Conservation (phyloP, 1,140 invertebrate genomes). For the Drosophila subpulchrella region DNA sequence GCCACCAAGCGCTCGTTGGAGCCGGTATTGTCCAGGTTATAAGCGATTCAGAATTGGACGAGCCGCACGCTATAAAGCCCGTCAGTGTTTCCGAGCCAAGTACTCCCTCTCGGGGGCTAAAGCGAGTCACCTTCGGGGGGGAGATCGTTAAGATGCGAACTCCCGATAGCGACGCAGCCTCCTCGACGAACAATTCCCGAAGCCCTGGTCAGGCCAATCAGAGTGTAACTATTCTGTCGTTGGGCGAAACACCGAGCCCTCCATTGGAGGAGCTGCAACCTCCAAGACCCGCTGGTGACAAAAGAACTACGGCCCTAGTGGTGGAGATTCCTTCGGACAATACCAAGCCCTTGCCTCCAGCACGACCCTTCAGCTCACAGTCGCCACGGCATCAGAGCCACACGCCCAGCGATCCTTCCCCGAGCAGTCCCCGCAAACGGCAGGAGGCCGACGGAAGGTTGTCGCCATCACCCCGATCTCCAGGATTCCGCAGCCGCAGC, state of each 20-base stretch:
- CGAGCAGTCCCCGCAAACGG: slow-evolving; percentile 12
- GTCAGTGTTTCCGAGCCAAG: slow-evolving; percentile 14
- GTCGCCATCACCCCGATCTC: slow-evolving; percentile 65
- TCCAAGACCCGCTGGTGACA: slow-evolving; percentile 3
- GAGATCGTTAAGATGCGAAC: slow-evolving; percentile 93
- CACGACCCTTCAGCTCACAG: slow-evolving; percentile 15
- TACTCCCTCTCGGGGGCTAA: slow-evolving; percentile 85
- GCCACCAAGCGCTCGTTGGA: slow-evolving; percentile 27
- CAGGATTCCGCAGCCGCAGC: slow-evolving; percentile 66
- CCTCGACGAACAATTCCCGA: slow-evolving; percentile 38
- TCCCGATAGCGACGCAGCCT: slow-evolving; percentile 90
- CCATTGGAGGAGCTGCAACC: neutral
- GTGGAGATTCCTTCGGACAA: slow-evolving; percentile 79
- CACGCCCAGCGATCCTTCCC: neutral
- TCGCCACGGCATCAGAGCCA: slow-evolving; percentile 20
- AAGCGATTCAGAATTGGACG: slow-evolving; percentile 86
- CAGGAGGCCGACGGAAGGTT: slow-evolving; percentile 8
- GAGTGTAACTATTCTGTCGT: neutral
- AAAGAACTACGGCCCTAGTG: slow-evolving; percentile 50
- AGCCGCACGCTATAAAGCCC: slow-evolving; percentile 62
- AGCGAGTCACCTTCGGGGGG: slow-evolving; percentile 92
- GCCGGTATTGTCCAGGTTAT: slow-evolving; percentile 86
- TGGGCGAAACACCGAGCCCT: neutral
- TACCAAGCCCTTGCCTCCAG: slow-evolving; percentile 63
- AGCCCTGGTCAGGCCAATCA: neutral